Base-by-base conservation (phyloP, 2,797 vertebrate species). In the Macroramphosus scolopax region DNA sequence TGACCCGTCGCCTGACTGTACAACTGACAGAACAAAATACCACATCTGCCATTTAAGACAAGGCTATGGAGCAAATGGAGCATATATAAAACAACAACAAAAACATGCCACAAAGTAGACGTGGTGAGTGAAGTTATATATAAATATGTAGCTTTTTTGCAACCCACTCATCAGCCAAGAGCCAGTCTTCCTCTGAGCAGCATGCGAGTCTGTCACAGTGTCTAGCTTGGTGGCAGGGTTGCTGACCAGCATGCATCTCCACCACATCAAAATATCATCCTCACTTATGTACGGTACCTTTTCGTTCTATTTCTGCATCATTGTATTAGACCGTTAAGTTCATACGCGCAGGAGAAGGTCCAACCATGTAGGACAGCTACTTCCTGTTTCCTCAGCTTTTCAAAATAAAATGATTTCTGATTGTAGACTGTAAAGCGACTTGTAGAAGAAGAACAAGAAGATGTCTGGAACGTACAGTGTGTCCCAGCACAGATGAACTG, bases 121-220 rank as follows among this genome's bases (percentile, higher is more conserved):
- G 46, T 10, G 4, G 38, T 46, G 31, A 42, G 34, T 18, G 6
- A 38, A 52, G 39, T 17, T n/a, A n/a, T n/a, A n/a, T 65, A 32
- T 46, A 11, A 8, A 30, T 28, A 28, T 37, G 34, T 39, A 38
- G n/a, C n/a, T 43, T 44, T 36, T 58, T 55, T 52, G 38, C 38
- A 45, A 43, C 0, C 40, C 58, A 42, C 36, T 56, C 53, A 33
- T 46, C 38, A 45, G 35, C 34, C 24, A 36, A 49, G 40, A 12
- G 29, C 14, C 32, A 41, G 59, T 33, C 51, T 61, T 20, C 17
- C 41, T 38, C 51, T 41, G 49, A 66, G 50, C 60, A 63, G 53
- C 46, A 30, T 36, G 26, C 2, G 0, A 62, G 45, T 54, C 50
- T 56, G 17, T 48, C 57, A 33, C 42, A 50, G 34, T 33, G 26